These are phyloP conservation scores for Orientallactaga sibirica DNA, from an alignment of 2,797 vertebrate species.

Conservation along the genomic window DNA sequence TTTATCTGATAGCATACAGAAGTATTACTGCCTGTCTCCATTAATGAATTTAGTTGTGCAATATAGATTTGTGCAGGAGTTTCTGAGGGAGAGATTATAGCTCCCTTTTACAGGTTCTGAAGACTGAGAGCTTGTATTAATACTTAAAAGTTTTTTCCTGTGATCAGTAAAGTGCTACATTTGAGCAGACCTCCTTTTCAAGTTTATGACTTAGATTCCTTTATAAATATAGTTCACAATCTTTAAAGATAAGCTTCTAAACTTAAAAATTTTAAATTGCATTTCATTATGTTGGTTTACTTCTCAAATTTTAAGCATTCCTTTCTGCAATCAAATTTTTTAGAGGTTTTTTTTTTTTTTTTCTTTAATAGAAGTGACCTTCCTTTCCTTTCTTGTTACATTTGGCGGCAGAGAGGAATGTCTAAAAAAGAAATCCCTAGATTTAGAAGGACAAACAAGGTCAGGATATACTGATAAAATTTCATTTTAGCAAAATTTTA, in stretches of 20 bases:
- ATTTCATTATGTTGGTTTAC: slow-evolving; percentile 77
- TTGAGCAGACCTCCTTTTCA: slow-evolving; percentile 69
- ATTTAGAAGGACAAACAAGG: slow-evolving; percentile 29
- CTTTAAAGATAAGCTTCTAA: slow-evolving; percentile 76
- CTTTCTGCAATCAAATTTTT: slow-evolving; percentile 44
- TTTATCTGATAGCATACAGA: slow-evolving; percentile 62
- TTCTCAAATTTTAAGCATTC: slow-evolving; percentile 65
- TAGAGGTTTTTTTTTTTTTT: slow-evolving; percentile 42
- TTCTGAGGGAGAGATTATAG: slow-evolving; percentile 72
- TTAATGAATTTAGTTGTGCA: slow-evolving; percentile 80
- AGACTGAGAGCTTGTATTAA: slow-evolving; percentile 64
- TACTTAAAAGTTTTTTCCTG: slow-evolving; percentile 52
- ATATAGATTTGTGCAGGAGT: slow-evolving; percentile 74
- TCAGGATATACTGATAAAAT: slow-evolving; percentile 61
- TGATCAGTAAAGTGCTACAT: slow-evolving; percentile 54
- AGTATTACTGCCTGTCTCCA: slow-evolving; percentile 55
- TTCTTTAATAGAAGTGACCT: slow-evolving; percentile 73
- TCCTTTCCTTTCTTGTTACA: slow-evolving; percentile 78
- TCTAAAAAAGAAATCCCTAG: slow-evolving; percentile 68
- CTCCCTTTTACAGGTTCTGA: slow-evolving; percentile 69
- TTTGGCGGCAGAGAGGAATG: slow-evolving; percentile 37
- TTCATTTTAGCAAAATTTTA: slow-evolving; percentile 66
- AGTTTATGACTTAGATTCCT: slow-evolving; percentile 67
- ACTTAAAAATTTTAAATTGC: slow-evolving; percentile 77
- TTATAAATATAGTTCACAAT: slow-evolving; percentile 76